Percentiles rank a stretch among this genome's conserved stretches.
phyloP scores from a whole-genome alignment of 2,797 vertebrate genomes.

The Lophotriccus pileatus region DNA sequence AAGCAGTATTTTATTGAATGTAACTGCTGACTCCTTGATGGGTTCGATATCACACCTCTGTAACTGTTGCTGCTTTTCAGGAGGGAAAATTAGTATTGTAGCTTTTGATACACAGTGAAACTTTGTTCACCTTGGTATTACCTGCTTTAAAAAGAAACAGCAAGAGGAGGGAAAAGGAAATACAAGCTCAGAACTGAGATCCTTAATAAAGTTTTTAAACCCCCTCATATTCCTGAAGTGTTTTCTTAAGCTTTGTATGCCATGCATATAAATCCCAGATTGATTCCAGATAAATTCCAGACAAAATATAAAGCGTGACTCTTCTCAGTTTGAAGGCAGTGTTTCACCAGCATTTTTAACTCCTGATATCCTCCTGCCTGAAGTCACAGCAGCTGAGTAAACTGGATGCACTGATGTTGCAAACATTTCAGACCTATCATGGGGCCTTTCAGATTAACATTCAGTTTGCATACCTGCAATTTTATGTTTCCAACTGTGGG shows the following conservation, averaged over 20 bases:
- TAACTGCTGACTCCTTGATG: not conserved
- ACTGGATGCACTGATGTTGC: not conserved
- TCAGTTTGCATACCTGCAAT: not conserved
- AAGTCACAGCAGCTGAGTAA: not conserved
- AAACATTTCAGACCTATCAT: not conserved
- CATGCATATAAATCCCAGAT: not conserved
- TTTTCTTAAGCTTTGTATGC: not conserved
- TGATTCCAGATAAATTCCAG: not conserved
- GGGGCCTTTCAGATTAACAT: not conserved
- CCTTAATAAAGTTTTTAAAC: not conserved
- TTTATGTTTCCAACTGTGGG: not conserved
- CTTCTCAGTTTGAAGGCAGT: not conserved
- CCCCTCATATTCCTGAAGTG: accelerated
- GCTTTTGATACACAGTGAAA: not conserved
- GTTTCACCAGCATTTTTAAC: not conserved
- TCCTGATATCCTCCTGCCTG: not conserved
- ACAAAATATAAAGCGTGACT: not conserved
- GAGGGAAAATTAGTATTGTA: not conserved
- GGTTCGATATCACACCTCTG: not conserved
- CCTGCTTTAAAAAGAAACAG: not conserved
- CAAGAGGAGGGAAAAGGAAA: not conserved
- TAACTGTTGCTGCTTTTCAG: not conserved
- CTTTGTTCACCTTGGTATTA: not conserved
- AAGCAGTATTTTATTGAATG: not conserved
- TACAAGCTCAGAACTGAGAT: not conserved